Percentiles rank a stretch among this genome's conserved stretches.
These are phyloP conservation scores for rat (Rattus norvegicus) DNA, from an alignment of 2,113 vertebrate genomes.

Conservation along the genomic window GRCr8 NC_086023.1:170096501-170097000, in stretches of 20 bases:
- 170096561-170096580: slow-evolving; percentile 74
- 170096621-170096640: slow-evolving; percentile 28
- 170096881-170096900: not conserved
- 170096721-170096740: not conserved
- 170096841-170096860: fast-evolving
- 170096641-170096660: not conserved
- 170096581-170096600: slow-evolving; percentile 24
- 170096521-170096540: not conserved
- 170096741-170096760: not conserved
- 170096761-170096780: not conserved
- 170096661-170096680: not conserved
- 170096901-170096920: not conserved
- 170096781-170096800: not conserved
- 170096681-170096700: fast-evolving
- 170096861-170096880: not conserved
- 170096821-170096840: not conserved
- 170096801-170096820: fast-evolving
- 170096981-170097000: fast-evolving
- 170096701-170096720: fast-evolving
- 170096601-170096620: not conserved
- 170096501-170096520: not conserved
- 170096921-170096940: not conserved
- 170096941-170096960: fast-evolving
- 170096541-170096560: not conserved
- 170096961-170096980: fast-evolving